Base-by-base conservation (phyloP, 1,140 invertebrate genomes). In the Pentalonia nigronervosa region DNA sequence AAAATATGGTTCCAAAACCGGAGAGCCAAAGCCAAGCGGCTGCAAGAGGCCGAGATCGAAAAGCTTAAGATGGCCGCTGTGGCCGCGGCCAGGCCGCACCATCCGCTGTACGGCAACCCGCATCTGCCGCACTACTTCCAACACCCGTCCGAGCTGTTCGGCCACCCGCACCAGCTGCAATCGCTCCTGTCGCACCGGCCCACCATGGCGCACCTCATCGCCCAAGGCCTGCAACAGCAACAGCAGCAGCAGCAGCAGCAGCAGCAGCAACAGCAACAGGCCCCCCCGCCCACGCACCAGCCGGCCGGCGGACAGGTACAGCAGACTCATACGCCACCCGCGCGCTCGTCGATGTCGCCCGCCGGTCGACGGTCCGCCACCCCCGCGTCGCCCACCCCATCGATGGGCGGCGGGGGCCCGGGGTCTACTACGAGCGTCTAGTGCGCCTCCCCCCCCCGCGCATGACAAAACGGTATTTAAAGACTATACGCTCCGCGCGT, bases 1-100 rank as follows among this genome's bases (percentile, higher is more conserved):
- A 99, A 99, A 96, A 99, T 99, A 94, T 99, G 98, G 98, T 99
- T 99, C 95, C 98, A 99, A 97, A 99, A 99, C 95, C 96, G 98
- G 17, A 96, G 98, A 83, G 98, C 98, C 90, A 99, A 99, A 95
- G 98, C 98, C 94, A 99, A 99, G 95, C 96, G 98, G 45, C 96
- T 99, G 20, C 98, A 99, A 95, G 98, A 99, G 95, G 98, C 98
- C 53, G 98, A 99, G 96, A 97, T 98, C 94, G 98, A 98, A 95
- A 98, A 98, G 95, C 95, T 98, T 94, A 97, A 97, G 95, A 97
- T 98, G 97, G 97, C 97, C 25, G 96, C 96, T 6, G 95, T 97
- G 90, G 97, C 97, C 30, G 96, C 96, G 3, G 95, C 97, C 88
- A 95, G 96, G 84, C 96, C 95, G 94, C 96, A 95, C 94, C 96